A percentile compares a stretch with the other conserved stretches of the same genome.
Conservation (phyloP, 2,797 vertebrate genomes). For the Peromyscus attwateri region DNA sequence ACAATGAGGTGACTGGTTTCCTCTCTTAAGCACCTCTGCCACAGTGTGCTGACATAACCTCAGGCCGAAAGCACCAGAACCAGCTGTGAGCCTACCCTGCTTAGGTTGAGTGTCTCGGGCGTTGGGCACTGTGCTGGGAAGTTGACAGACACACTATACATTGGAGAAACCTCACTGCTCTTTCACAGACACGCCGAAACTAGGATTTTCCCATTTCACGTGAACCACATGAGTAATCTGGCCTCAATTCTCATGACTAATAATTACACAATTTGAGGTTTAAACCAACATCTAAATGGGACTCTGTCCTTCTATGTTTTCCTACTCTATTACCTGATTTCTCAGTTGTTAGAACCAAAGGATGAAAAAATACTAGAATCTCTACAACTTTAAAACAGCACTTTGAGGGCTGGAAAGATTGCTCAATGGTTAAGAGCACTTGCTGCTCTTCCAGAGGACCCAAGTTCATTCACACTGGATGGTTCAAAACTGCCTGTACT, state of each 20-base stretch:
- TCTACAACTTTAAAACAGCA: slow-evolving; percentile 17
- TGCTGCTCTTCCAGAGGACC: background rate
- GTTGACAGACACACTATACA: background rate
- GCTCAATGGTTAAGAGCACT: background rate
- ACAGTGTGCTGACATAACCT: background rate
- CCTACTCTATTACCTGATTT: background rate
- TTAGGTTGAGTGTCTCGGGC: background rate
- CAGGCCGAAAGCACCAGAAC: too few relatives aligned
- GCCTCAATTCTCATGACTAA: background rate
- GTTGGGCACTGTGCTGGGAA: too few relatives aligned
- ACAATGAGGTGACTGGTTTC: background rate
- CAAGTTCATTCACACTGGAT: background rate
- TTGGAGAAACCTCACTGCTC: background rate
- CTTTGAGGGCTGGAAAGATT: background rate
- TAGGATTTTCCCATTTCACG: background rate
- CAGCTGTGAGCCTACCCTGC: background rate
- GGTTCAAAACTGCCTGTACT: background rate
- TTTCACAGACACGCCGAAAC: background rate
- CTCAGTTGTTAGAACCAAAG: background rate
- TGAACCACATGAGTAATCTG: background rate
- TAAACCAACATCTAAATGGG: slow-evolving; percentile 10
- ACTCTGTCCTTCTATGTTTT: background rate
- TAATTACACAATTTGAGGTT: background rate
- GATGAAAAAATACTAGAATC: slow-evolving; percentile 46
- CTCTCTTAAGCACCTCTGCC: background rate